Base-by-base conservation (phyloP, 2,113 vertebrate species). In the zebrafish (Danio rerio) region DNA sequence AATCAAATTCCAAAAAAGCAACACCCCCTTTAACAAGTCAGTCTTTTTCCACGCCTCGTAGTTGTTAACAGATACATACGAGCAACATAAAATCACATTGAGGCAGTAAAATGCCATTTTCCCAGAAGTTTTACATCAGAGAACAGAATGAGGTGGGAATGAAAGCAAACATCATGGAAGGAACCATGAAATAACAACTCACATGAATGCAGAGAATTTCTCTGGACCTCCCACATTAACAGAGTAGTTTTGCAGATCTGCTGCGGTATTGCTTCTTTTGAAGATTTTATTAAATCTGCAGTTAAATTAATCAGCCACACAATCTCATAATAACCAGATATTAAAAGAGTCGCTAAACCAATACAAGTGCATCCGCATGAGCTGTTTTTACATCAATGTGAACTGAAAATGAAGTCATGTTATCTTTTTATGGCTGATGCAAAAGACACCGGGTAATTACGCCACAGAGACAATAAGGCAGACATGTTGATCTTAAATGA, bases 281-380 rank as follows among this genome's bases (percentile, higher is more conserved):
- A 65, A 47, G 45, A 72, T 5, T 79, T 79, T 78, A 73, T 71
- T 68, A 62, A 72, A 72, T 56, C 40, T 55, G 55, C 40, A 79
- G 81, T 83, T 81, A 80, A 61, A 58, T 83, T 56, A 63, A 84
- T 82, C 55, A 66, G 43, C 43, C 43, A 9, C 65, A 69, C 65
- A 69, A 20, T 47, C 42, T 72, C 71, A 62, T 52, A 70, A 71
- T 77, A 77, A 69, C 47, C 18, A 68, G 21, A 73, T 59, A 83
- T 69, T 52, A 61, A 81, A 68, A 21, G 50, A 78, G 75, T 31
- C 81, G 55, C 78, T 58, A 87, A 79, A 63, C 78, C 80, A 74
- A 78, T 65, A 69, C 81, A 65, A 81, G 62, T 15, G 68, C 55
- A 70, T 82, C 43, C 59, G 52, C 12, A 74, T 79, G 42, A 78